Conservation (phyloP, 2,797 vertebrate genomes). For the Brachyrhaphis roseni region DNA sequence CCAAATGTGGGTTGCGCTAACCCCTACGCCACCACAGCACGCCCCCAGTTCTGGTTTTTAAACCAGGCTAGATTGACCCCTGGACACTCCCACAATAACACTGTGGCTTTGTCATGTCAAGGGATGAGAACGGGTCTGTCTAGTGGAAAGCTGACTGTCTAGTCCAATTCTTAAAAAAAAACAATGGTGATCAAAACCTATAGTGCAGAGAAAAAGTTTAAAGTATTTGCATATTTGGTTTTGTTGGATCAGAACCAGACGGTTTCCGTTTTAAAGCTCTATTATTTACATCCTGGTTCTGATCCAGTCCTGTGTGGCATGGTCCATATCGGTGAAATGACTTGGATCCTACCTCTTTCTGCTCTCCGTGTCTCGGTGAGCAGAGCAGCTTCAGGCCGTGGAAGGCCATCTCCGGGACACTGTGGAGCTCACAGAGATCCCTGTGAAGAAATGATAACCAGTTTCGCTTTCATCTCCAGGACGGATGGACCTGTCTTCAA, state of each 20-base stretch:
- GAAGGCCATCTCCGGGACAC: conserved; percentile 88
- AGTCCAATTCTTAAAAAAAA: background rate
- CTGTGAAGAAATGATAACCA: conserved; percentile 61
- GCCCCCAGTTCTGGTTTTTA: no score
- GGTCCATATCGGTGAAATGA: background rate
- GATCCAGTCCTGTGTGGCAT: background rate
- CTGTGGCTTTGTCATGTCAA: background rate
- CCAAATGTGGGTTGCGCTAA: no score
- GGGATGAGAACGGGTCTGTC: background rate
- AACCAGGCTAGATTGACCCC: no score
- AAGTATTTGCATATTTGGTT: background rate
- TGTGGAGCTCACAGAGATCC: conserved; percentile 74
- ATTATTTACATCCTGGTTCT: background rate
- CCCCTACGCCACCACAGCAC: no score
- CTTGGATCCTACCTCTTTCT: conserved; percentile 81
- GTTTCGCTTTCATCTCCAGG: background rate
- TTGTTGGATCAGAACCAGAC: background rate
- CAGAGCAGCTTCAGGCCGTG: conserved; percentile 86
- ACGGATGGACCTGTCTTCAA: background rate
- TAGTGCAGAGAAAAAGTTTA: background rate
- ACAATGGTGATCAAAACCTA: background rate
- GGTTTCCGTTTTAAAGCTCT: background rate
- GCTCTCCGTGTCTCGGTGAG: conserved; percentile 83
- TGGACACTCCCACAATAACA: background rate
- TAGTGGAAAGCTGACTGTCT: background rate